phyloP scores from a whole-genome alignment of 1,140 invertebrate species.

The Solen grandis region DNA sequence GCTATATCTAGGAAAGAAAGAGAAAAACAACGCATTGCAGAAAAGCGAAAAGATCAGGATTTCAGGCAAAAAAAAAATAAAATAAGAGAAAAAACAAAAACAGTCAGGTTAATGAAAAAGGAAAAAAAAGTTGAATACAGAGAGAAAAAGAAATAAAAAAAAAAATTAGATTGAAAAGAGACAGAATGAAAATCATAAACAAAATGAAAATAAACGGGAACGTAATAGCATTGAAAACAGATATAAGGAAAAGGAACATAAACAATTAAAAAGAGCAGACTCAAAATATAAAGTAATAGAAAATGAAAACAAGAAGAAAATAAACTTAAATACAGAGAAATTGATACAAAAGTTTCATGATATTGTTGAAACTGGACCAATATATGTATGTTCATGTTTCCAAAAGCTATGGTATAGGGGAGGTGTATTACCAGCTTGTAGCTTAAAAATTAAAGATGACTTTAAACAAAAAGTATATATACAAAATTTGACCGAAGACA shows the following conservation, averaged over 20 bases:
- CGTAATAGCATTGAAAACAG: background rate
- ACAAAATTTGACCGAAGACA: slow-evolving; percentile 2
- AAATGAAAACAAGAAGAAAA: too few species aligned
- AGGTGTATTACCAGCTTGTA: slow-evolving; percentile 26
- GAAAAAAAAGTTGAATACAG: background rate
- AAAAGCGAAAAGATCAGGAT: background rate
- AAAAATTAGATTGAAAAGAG: background rate
- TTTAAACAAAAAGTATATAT: background rate
- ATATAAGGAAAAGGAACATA: background rate
- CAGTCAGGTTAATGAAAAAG: background rate
- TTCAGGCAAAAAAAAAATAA: background rate
- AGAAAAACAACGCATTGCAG: too few species aligned
- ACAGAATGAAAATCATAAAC: background rate
- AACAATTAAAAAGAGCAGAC: background rate
- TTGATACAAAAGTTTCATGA: slow-evolving; percentile 28
- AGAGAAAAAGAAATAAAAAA: background rate
- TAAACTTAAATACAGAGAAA: too few species aligned
- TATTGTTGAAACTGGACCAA: slow-evolving; percentile 6
- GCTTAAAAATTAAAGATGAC: background rate
- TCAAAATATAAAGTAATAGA: too few species aligned
- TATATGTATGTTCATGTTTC: slow-evolving; percentile 47
- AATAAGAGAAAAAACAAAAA: background rate
- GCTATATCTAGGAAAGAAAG: too few species aligned
- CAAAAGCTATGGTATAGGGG: slow-evolving; percentile 52
- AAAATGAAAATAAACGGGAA: slow-evolving; percentile 8